Conservation (phyloP, 2,888 invertebrate species). For the Bedellia somnulentella region DNA sequence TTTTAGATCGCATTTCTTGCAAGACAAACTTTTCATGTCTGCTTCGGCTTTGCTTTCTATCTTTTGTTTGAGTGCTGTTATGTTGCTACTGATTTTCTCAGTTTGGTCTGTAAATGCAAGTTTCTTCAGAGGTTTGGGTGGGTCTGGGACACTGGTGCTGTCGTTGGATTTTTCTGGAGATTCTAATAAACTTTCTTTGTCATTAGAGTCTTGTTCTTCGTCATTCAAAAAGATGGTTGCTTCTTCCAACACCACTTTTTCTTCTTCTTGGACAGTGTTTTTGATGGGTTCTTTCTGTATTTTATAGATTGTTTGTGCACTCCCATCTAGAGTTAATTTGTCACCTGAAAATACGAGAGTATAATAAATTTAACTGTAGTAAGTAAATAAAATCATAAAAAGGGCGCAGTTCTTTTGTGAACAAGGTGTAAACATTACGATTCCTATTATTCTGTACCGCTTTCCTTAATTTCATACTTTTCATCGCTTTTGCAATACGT, state of each 20-base stretch:
- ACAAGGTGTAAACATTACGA: no score
- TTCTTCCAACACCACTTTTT: constrained; percentile 14
- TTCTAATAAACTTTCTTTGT: constrained; percentile 12
- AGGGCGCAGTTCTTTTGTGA: no score
- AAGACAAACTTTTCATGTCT: constrained; percentile 36
- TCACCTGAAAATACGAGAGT: background rate
- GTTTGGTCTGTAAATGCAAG: constrained; percentile 34
- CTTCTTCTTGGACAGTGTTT: no score
- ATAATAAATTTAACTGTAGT: background rate
- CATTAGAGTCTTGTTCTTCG: constrained; percentile 18
- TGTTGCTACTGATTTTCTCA: constrained; percentile 30
- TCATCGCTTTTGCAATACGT: no score
- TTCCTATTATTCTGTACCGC: no score
- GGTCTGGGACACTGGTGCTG: background rate
- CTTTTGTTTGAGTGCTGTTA: constrained; percentile 32
- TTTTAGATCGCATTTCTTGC: constrained; percentile 54
- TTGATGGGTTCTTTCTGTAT: constrained; percentile 3
- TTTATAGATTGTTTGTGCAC: constrained; percentile 1
- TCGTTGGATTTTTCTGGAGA: constrained; percentile 17
- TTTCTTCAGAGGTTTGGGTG: constrained; percentile 11
- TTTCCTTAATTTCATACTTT: no score
- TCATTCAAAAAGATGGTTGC: constrained; percentile 18
- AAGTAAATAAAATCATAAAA: no score
- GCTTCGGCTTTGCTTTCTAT: constrained; percentile 28
- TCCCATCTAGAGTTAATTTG: constrained; percentile 6